Conservation (phyloP, 1,140 invertebrate species). For the Euura saliciscinereae region DNA sequence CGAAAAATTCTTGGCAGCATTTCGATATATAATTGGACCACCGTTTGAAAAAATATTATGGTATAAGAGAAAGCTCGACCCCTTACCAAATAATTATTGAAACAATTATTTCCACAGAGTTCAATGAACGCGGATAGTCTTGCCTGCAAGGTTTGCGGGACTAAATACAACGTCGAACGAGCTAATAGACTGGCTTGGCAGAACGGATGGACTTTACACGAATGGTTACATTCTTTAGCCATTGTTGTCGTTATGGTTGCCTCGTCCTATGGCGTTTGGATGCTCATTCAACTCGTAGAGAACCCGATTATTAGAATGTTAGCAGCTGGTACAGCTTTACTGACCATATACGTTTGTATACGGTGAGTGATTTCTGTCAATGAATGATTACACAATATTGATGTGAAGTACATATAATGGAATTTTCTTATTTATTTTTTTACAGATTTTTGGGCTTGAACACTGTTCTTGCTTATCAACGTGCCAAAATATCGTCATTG, state of each 20-base stretch:
- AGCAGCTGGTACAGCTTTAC: slow-evolving; percentile 78
- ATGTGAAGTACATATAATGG: too few species aligned
- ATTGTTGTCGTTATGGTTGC: slow-evolving; percentile 74
- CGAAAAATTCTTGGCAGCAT: too few species aligned
- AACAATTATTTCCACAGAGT: slow-evolving; percentile 58
- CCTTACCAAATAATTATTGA: slow-evolving; percentile 13
- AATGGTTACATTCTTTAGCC: slow-evolving; percentile 78
- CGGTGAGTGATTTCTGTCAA: slow-evolving; percentile 63
- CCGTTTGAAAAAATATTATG: too few species aligned
- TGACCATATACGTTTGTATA: slow-evolving; percentile 84
- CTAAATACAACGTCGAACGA: slow-evolving; percentile 76
- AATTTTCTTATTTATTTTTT: slow-evolving; percentile 16
- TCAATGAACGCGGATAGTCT: slow-evolving; percentile 70
- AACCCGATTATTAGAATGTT: slow-evolving; percentile 79
- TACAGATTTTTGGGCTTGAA: slow-evolving; percentile 81
- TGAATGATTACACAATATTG: background rate
- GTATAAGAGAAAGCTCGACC: too few species aligned
- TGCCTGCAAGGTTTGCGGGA: slow-evolving; percentile 81
- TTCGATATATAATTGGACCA: too few species aligned
- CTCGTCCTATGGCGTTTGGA: slow-evolving; percentile 79
- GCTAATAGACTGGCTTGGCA: slow-evolving; percentile 78
- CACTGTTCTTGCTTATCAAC: slow-evolving; percentile 84
- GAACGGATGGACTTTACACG: slow-evolving; percentile 77
- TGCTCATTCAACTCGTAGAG: slow-evolving; percentile 79
- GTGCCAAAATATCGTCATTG: slow-evolving; percentile 87